Evolutionary conservation across 2,113 vertebrate species (phyloP).

Genomic region (Corapipo altera): DNA sequence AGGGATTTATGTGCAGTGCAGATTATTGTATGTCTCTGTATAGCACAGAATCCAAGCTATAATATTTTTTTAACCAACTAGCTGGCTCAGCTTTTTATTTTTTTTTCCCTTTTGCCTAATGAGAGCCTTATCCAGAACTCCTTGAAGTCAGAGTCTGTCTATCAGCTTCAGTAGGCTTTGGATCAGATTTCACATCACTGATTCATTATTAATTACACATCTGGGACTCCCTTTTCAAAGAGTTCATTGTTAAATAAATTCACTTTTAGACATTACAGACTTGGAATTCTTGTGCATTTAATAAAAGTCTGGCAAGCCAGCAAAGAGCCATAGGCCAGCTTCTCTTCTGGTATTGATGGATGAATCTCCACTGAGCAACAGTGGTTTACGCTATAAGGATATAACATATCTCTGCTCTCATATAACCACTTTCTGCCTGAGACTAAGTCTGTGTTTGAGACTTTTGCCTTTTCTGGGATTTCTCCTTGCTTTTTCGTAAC

Average conservation of each 20-base stretch:
- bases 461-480: neutral
- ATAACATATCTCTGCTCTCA: neutral
- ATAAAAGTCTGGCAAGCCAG: slow-evolving; percentile 56
- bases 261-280: slow-evolving; percentile 52
- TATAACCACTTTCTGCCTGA: neutral
- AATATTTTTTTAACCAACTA: slow-evolving; percentile 48
- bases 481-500: neutral
- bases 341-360: slow-evolving; percentile 47
- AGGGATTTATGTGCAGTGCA: slow-evolving; percentile 3
- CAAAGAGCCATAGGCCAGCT: slow-evolving; percentile 34
- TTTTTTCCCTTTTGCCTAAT: slow-evolving; percentile 26
- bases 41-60: neutral
- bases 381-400: slow-evolving; percentile 16
- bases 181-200: slow-evolving; percentile 60
- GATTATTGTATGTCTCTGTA: neutral
- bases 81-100: slow-evolving; percentile 12
- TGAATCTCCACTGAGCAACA: slow-evolving; percentile 37
- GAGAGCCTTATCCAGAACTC: slow-evolving; percentile 39
- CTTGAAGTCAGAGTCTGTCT: slow-evolving; percentile 59
- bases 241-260: slow-evolving; percentile 66
- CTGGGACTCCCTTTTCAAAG: slow-evolving; percentile 64
- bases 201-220: slow-evolving; percentile 67
- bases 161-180: slow-evolving; percentile 60
- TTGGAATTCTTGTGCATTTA: slow-evolving; percentile 56
- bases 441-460: neutral